These are phyloP conservation scores for Phallusia fumigata DNA, from an alignment of 23 tunicate species.

Conservation along the genomic window DNA sequence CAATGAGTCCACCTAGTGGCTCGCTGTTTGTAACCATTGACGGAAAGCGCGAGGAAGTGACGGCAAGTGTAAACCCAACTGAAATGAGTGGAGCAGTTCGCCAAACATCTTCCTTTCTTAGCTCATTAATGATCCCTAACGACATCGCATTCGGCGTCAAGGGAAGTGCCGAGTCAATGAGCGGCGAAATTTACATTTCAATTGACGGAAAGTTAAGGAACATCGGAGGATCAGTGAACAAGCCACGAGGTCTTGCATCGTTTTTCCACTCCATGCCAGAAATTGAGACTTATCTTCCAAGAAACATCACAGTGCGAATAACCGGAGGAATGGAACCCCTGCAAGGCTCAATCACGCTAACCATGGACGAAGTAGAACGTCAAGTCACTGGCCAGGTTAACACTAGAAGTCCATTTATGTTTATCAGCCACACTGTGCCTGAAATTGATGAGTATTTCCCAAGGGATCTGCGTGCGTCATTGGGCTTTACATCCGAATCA, in stretches of 20 bases:
- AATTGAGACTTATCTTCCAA: conserved; percentile 14
- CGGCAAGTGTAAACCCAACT: conserved; percentile 9
- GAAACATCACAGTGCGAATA: conserved; percentile 33
- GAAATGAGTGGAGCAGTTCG: conserved; percentile 15
- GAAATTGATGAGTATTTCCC: conserved; percentile 47
- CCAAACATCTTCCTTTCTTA: conserved; percentile 30
- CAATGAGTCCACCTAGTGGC: conserved; percentile 22
- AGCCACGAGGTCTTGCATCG: background rate
- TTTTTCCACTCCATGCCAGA: conserved; percentile 26
- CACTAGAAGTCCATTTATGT: conserved; percentile 1
- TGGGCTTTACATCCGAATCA: conserved; percentile 11
- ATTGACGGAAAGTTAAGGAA: conserved; percentile 25
- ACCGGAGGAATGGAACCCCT: conserved; percentile 46
- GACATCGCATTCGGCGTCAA: conserved; percentile 34
- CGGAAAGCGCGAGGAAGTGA: conserved; percentile 16
- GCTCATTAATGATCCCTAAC: conserved; percentile 29
- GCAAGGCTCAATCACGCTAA: conserved; percentile 27
- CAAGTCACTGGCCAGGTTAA: conserved; percentile 25
- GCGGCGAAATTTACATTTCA: conserved; percentile 45
- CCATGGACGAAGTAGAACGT: conserved; percentile 56
- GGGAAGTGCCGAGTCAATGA: conserved; percentile 14
- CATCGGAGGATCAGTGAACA: conserved; percentile 8
- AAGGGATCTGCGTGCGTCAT: conserved; percentile 19
- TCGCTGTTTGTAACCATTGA: conserved; percentile 23
- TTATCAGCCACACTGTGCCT: conserved; percentile 19